These are phyloP conservation scores for Aporophyla nigra DNA, from an alignment of 2,888 invertebrate genomes.

Conservation along the genomic window DNA sequence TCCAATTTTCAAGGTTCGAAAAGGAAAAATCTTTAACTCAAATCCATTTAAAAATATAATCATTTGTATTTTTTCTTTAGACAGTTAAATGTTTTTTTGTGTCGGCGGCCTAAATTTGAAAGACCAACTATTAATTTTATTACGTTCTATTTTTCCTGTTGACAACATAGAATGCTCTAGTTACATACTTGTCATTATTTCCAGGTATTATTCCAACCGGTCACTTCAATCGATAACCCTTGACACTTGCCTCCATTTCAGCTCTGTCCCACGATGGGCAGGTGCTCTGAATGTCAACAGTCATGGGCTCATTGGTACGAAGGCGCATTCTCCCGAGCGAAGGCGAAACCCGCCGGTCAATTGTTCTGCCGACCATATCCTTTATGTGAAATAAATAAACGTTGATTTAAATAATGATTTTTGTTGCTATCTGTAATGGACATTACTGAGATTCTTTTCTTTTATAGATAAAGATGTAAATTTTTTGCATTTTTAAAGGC, in stretches of 20 bases:
- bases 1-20: neutral
- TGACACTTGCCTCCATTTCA: slow-evolving; percentile 54
- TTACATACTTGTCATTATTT: slow-evolving; percentile 17
- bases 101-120: no score
- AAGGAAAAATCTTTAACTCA: neutral
- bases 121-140: no score
- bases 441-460: slow-evolving; percentile 19
- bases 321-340: slow-evolving; percentile 59
- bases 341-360: slow-evolving; percentile 47
- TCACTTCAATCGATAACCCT: slow-evolving; percentile 49
- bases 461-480: slow-evolving; percentile 41
- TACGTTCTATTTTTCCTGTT: neutral
- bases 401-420: slow-evolving; percentile 23
- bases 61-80: no score
- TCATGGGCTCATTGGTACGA: slow-evolving; percentile 50
- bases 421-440: slow-evolving; percentile 2
- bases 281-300: slow-evolving; percentile 69
- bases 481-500: neutral
- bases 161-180: neutral
- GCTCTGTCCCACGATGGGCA: slow-evolving; percentile 62
- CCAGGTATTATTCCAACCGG: slow-evolving; percentile 32
- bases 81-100: neutral
- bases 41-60: no score
- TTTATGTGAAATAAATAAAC: slow-evolving; percentile 43
- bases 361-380: slow-evolving; percentile 47